Conservation (phyloP, 2,888 invertebrate genomes). For the Amphimallon solstitiale region DNA sequence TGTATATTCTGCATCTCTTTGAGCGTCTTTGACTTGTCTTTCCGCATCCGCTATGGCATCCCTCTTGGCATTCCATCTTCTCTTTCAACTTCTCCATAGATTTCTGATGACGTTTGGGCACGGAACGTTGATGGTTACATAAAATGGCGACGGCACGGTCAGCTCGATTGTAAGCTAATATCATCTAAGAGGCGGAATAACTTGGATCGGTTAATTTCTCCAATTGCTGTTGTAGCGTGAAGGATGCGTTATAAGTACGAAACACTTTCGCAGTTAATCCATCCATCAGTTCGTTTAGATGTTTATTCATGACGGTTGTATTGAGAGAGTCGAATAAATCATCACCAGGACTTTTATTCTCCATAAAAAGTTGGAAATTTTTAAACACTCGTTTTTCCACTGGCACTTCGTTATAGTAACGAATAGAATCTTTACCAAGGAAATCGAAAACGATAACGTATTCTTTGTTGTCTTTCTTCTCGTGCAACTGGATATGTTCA, state of each 20-base stretch:
- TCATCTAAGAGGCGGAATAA: constrained; percentile 82
- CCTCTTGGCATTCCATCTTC: no score
- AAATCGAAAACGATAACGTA: no score
- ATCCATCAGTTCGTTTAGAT: constrained; percentile 96
- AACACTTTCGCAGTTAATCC: constrained; percentile 98
- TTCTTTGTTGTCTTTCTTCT: no score
- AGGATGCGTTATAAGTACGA: no score
- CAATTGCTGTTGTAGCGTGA: no score
- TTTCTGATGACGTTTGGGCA: constrained; percentile 96
- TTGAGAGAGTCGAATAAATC: constrained; percentile 98
- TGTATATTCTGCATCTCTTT: constrained; percentile 83
- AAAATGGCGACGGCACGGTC: no score
- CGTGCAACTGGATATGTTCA: no score
- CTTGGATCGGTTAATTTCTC: constrained; percentile 89
- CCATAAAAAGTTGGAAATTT: constrained; percentile 96
- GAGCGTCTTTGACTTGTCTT: constrained; percentile 80
- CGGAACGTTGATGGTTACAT: no score
- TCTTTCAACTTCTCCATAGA: no score
- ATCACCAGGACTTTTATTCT: constrained; percentile 93
- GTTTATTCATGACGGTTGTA: constrained; percentile 95
- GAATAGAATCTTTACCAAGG: constrained; percentile 89
- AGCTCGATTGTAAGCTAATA: no score
- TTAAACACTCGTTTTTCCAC: constrained; percentile 99
- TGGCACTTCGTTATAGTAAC: no score
- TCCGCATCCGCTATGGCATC: no score